Conservation (phyloP, 2,113 vertebrate genomes). For the Numida meleagris region DNA sequence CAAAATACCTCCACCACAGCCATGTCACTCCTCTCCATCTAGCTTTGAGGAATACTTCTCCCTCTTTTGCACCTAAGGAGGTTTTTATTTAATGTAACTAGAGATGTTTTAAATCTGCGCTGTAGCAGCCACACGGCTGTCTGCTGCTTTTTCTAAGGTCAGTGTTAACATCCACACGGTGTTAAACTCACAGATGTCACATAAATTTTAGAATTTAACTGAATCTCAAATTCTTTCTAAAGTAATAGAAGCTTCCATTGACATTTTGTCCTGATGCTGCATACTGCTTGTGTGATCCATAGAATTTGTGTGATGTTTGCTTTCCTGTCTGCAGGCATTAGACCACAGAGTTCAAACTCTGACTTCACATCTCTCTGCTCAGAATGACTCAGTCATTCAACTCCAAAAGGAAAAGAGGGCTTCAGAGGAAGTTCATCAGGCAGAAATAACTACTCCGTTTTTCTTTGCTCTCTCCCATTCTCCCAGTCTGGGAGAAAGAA, state of each 20-base stretch:
- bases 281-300: constrained; percentile 19
- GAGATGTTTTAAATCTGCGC: constrained; percentile 11
- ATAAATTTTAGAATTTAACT: constrained; percentile 49
- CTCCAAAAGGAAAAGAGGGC: constrained; percentile 67
- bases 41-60: background rate
- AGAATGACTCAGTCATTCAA: constrained; percentile 54
- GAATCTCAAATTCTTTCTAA: constrained; percentile 34
- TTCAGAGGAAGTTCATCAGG: constrained; percentile 63
- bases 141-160: constrained; percentile 59
- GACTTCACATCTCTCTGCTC: constrained; percentile 46
- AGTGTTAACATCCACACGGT: constrained; percentile 56
- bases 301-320: background rate
- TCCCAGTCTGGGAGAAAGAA: background rate
- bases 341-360: constrained; percentile 51
- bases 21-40: background rate
- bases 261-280: constrained; percentile 45
- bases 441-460: constrained; percentile 17
- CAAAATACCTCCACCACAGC: background rate
- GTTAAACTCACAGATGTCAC: constrained; percentile 59
- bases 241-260: constrained; percentile 26
- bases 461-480: background rate
- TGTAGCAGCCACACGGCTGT: constrained; percentile 31
- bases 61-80: background rate
- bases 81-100: background rate
- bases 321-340: constrained; percentile 48